Evolutionary conservation across 2,888 invertebrate genomes (phyloP), one percentile per base, ranked within the genome.

Genomic region (Tetragonula carbonaria): DNA sequence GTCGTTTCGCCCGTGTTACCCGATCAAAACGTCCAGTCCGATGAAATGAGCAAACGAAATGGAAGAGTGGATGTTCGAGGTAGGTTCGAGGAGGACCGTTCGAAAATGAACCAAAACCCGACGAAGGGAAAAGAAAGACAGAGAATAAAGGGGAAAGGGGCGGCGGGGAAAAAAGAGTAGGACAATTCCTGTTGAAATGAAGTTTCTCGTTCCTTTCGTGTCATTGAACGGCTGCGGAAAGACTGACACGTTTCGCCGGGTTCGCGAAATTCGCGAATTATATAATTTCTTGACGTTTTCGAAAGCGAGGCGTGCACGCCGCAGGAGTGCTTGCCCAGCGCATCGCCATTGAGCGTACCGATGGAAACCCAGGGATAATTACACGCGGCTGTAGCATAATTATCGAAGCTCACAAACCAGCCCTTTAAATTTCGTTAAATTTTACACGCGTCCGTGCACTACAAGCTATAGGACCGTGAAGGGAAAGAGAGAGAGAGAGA

Each of bases 351-450:
- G 84, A 76, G 76, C 74, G 77, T 72, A 63, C 65, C 80, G 71
- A 87, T 83, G 83, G 78, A 89, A 87, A 87, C 87, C 80, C 90
- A 70, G 80, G 71, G 85, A 86, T 89, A 88, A 89, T 89, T 89
- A 84, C 51, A 63, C 70, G 83, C 85, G 85, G 79, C 81, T 78
- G 76, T 76, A 80, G 85, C 82, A 87, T 87, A 90, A 89, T 89
- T 90, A 89, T 88, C 82, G 88, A 80, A 74, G 81, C 86, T 88
- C 82, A 74, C 77, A 80, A 80, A 80, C 87, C 87, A 80, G 85
- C 82, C 86, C 89, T 90, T 90, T 90, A 90, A 90, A 90, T 89
- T 89, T 90, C 85, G 89, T 79, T 85, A 82, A 90, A 90, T 90
- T 82, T 83, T 83, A 82, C 77, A 73, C 70, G 70, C 83, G 72